A percentile compares a stretch with the other conserved stretches of the same genome.
Conservation (phyloP, 2,797 vertebrate genomes). For the Pangasius djambal region DNA sequence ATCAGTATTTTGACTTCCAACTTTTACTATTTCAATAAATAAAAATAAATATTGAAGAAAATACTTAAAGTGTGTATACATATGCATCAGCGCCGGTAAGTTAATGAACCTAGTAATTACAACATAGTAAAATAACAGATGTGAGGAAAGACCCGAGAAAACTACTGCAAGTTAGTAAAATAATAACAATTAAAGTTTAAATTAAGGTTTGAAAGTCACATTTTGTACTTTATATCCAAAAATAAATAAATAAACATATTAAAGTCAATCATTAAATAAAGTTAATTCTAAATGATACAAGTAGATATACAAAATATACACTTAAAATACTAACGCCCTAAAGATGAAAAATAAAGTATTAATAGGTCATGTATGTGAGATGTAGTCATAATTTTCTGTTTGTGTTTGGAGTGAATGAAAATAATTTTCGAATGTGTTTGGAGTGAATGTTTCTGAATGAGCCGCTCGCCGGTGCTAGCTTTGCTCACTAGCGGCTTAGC, state of each 20-base stretch:
- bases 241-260: neutral
- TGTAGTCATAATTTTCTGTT: neutral
- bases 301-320: neutral
- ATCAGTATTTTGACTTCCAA: neutral
- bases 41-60: neutral
- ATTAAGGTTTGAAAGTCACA: too few species aligned
- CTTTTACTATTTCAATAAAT: neutral
- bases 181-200: neutral
- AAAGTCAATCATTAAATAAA: too few species aligned
- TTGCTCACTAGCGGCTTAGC: neutral
- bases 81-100: too few species aligned
- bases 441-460: neutral
- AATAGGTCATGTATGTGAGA: neutral
- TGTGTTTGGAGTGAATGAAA: too few species aligned
- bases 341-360: too few species aligned
- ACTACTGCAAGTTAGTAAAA: neutral
- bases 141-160: neutral
- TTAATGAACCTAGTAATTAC: neutral
- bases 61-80: neutral
- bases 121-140: neutral
- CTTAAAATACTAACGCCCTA: too few species aligned
- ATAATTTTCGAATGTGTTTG: too few species aligned
- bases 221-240: neutral
- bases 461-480: constrained; percentile 1
- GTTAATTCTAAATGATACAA: neutral